A percentile compares a stretch with the other conserved stretches of the same genome.
Evolutionary conservation across 2,888 invertebrate species (phyloP).

Genomic region (Reticulitermes lucifugus): DNA sequence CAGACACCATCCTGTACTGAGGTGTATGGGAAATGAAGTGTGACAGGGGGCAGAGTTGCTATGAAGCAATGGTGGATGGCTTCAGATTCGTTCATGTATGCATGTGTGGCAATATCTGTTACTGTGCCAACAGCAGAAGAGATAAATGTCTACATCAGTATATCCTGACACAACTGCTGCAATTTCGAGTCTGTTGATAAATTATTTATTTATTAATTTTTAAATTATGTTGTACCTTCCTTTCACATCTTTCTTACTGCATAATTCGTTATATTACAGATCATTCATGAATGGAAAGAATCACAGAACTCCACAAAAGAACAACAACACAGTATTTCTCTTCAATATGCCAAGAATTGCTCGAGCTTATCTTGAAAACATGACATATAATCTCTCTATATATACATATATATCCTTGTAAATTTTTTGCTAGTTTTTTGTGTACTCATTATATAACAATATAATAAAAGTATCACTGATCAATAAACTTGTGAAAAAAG

Average conservation of each 20-base stretch:
- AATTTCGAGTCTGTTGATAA: neutral
- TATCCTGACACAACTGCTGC: neutral
- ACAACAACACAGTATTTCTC: conserved; percentile 37
- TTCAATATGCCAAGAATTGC: conserved; percentile 34
- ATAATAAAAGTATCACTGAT: conserved; percentile 49
- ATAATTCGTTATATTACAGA: conserved; percentile 5
- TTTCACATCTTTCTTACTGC: neutral
- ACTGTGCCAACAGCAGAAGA: neutral
- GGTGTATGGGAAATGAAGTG: neutral
- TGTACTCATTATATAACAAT: conserved; percentile 48
- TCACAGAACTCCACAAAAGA: conserved; percentile 40
- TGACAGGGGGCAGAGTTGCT: conserved; percentile 12
- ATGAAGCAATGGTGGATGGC: conserved; percentile 45
- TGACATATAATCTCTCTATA: neutral
- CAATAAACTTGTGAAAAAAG: conserved; percentile 47
- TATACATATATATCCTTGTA: conserved; percentile 19
- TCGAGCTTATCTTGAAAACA: conserved; percentile 31
- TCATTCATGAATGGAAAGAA: conserved; percentile 23
- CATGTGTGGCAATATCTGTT: conserved; percentile 1
- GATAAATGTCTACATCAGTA: conserved; percentile 16
- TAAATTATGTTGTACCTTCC: conserved; percentile 1
- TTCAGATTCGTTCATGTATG: conserved; percentile 39
- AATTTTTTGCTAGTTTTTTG: conserved; percentile 35
- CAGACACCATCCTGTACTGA: neutral
- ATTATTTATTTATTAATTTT: conserved; percentile 19